A percentile compares a stretch with the other conserved stretches of the same genome.
Evolutionary conservation across 64 coral and sea anemone species (phyloP).

Genomic region (Porites lutea): DNA sequence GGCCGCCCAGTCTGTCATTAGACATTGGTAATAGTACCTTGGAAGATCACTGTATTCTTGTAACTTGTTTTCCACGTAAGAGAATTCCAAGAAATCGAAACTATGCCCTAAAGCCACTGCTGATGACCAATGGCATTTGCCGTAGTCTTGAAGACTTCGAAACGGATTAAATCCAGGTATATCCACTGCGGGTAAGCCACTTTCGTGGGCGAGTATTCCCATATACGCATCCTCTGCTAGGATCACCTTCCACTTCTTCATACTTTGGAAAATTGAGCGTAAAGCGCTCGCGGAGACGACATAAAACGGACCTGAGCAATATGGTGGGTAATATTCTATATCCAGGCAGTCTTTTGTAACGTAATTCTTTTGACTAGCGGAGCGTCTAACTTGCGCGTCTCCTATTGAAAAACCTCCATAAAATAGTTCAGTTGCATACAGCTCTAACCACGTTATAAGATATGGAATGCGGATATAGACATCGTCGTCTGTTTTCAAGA

Average conservation of each 20-base stretch:
- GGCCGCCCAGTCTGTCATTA: neutral
- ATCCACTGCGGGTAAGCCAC: neutral
- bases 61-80: neutral
- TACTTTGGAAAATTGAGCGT: neutral
- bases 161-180: neutral
- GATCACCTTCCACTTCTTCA: neutral
- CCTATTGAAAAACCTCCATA: constrained; percentile 10
- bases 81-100: neutral
- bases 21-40: neutral
- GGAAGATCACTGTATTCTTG: neutral
- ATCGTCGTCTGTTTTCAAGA: constrained; percentile 10
- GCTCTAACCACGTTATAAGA: neutral
- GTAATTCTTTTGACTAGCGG: neutral
- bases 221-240: constrained; percentile 13
- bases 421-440: neutral
- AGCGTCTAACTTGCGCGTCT: neutral
- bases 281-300: neutral
- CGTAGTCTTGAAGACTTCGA: neutral
- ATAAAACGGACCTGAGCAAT: constrained; percentile 17
- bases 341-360: neutral
- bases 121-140: neutral
- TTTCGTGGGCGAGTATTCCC: constrained; percentile 5
- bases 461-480: constrained; percentile 1
- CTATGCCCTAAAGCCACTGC: neutral
- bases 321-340: neutral